Conservation (phyloP, 2,888 invertebrate species). For the Acleris emargana region DNA sequence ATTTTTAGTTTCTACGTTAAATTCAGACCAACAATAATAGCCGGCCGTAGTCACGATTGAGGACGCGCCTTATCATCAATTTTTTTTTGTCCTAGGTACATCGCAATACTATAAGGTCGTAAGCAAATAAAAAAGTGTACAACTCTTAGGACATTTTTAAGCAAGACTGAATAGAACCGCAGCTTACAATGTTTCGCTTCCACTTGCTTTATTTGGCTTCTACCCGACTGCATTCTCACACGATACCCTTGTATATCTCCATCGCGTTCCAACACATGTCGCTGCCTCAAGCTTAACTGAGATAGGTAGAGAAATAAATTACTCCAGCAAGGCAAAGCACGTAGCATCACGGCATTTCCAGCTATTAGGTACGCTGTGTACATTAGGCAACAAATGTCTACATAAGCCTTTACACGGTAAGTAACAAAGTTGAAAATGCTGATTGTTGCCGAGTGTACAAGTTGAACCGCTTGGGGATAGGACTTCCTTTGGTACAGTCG, state of each 20-base stretch:
- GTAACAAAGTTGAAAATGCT: background rate
- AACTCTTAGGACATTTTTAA: background rate
- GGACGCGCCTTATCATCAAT: slow-evolving; percentile 9
- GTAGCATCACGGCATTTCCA: slow-evolving; percentile 43
- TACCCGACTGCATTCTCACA: slow-evolving; percentile 49
- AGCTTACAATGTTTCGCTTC: slow-evolving; percentile 41
- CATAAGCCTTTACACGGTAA: background rate
- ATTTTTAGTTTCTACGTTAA: background rate
- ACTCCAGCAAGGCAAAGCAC: slow-evolving; percentile 37
- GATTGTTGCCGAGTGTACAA: background rate
- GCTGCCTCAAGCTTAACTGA: slow-evolving; percentile 24
- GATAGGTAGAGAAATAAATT: slow-evolving; percentile 14
- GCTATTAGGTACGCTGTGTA: slow-evolving; percentile 15
- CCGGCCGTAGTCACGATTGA: slow-evolving; percentile 11
- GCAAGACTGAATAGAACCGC: slow-evolving; percentile 3
- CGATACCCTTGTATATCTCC: slow-evolving; percentile 42
- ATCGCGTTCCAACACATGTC: slow-evolving; percentile 34
- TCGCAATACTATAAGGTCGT: background rate
- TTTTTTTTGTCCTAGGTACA: slow-evolving; percentile 2
- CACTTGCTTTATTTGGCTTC: slow-evolving; percentile 50
- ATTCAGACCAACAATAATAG: slow-evolving; percentile 4
- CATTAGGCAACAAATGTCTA: background rate
- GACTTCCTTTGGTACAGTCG: slow-evolving; percentile 17
- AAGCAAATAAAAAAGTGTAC: background rate
- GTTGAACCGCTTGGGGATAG: slow-evolving; percentile 8